phyloP scores from a whole-genome alignment of 37 sponge, comb jelly and placozoan species.

The Ianthella basta region DNA sequence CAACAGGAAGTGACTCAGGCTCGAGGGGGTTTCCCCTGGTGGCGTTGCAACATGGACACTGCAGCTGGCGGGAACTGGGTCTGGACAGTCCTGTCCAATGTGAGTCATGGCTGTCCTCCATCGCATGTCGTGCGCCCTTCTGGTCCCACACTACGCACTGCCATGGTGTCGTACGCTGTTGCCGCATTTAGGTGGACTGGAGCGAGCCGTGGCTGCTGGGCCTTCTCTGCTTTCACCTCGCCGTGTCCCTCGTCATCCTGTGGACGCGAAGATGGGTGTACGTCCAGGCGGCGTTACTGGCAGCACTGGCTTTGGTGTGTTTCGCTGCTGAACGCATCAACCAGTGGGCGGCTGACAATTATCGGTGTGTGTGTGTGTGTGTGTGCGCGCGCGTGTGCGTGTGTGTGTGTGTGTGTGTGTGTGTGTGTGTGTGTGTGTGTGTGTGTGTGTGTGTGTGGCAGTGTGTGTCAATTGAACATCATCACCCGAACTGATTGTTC shows the following conservation, averaged over 20 bases:
- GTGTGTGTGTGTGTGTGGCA: conserved; percentile 18
- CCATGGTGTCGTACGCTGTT: too few species aligned
- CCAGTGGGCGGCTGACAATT: conserved; percentile 16
- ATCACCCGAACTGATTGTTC: background rate
- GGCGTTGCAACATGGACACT: too few species aligned
- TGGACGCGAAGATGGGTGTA: background rate
- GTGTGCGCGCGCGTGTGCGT: too few species aligned
- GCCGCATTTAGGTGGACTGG: conserved; percentile 10
- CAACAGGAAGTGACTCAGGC: too few species aligned
- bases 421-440: conserved; percentile 17
- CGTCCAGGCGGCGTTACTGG: background rate
- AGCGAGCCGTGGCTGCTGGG: conserved; percentile 12
- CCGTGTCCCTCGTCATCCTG: background rate
- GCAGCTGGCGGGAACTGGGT: too few species aligned
- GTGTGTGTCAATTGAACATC: background rate
- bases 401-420: too few species aligned
- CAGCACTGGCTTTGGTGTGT: background rate
- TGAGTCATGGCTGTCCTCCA: too few species aligned
- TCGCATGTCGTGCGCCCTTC: too few species aligned
- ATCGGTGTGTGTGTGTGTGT: background rate
- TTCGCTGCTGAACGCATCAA: background rate
- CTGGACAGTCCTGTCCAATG: too few species aligned
- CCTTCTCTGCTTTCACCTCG: background rate
- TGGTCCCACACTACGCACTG: too few species aligned
- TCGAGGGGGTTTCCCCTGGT: too few species aligned